phyloP scores from a whole-genome alignment of 2,113 vertebrate genomes.

The Sardina pilchardus region DNA sequence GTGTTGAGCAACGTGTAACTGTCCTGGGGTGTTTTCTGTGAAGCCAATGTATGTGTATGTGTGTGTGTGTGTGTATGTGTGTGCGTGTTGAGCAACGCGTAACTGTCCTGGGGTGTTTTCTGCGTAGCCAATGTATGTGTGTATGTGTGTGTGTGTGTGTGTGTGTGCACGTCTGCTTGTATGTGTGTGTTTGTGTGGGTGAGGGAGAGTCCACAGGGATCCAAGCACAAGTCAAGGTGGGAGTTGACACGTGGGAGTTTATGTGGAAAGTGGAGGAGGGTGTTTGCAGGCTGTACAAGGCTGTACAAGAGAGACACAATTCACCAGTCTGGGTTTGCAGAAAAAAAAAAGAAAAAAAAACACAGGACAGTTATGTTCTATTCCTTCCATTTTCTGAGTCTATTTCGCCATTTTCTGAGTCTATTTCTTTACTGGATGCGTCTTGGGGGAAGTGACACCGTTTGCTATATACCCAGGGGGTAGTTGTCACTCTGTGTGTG shows the following conservation, averaged over 20 bases:
- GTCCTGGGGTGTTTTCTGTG: neutral
- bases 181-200: neutral
- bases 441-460: too few species aligned
- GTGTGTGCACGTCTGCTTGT: too few species aligned
- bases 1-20: too few species aligned
- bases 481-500: constrained; percentile 1
- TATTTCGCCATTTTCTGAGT: neutral
- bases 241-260: neutral
- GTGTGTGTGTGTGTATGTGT: neutral
- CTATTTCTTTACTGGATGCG: neutral
- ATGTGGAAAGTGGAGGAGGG: neutral
- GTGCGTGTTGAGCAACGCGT: neutral
- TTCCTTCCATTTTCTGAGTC: neutral
- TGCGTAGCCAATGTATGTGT: too few species aligned
- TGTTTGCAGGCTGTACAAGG: neutral
- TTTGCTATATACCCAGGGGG: too few species aligned
- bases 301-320: neutral
- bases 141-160: neutral
- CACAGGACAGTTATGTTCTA: neutral
- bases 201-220: neutral
- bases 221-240: neutral
- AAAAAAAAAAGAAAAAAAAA: neutral
- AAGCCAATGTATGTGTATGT: too few species aligned
- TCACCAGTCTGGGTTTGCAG: neutral
- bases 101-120: neutral